phyloP scores from a whole-genome alignment of 2,888 invertebrate genomes.

The Hesperia comma region DNA sequence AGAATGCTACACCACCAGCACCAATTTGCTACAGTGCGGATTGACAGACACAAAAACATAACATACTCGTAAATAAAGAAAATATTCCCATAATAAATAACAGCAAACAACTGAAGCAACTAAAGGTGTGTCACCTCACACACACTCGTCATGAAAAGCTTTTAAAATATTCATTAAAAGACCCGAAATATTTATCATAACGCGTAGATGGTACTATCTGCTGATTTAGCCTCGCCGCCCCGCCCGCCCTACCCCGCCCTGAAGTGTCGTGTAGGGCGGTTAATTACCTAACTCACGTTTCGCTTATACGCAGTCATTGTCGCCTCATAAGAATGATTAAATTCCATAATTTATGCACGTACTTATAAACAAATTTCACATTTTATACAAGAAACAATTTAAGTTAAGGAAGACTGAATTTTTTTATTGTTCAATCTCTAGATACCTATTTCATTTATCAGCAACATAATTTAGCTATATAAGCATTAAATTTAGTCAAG shows the following conservation, averaged over 20 bases:
- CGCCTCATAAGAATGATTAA: background rate
- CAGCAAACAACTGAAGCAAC: background rate
- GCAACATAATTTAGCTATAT: too few species aligned
- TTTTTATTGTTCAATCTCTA: too few species aligned
- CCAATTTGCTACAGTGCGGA: too few species aligned
- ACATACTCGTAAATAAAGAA: too few species aligned
- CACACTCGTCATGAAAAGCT: constrained; percentile 18
- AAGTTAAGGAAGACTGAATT: too few species aligned
- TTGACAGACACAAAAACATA: too few species aligned
- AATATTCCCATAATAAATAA: background rate
- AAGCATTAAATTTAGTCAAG: too few species aligned
- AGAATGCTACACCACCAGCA: too few species aligned
- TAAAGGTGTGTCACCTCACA: constrained; percentile 18
- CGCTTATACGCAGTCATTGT: constrained; percentile 12
- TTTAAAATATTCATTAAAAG: constrained; percentile 30
- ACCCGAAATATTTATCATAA: constrained; percentile 32
- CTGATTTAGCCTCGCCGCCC: constrained; percentile 9
- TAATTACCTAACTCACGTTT: constrained; percentile 11
- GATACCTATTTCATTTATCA: too few species aligned
- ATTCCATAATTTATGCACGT: background rate
- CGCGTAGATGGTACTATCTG: constrained; percentile 23
- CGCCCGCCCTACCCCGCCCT: constrained; percentile 17
- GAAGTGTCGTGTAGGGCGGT: constrained; percentile 15
- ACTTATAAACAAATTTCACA: background rate
- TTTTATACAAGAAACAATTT: too few species aligned